Percentiles rank a stretch among this genome's conserved stretches.
phyloP scores from a whole-genome alignment of 1,140 invertebrate species.

The Heliconius congener region DNA sequence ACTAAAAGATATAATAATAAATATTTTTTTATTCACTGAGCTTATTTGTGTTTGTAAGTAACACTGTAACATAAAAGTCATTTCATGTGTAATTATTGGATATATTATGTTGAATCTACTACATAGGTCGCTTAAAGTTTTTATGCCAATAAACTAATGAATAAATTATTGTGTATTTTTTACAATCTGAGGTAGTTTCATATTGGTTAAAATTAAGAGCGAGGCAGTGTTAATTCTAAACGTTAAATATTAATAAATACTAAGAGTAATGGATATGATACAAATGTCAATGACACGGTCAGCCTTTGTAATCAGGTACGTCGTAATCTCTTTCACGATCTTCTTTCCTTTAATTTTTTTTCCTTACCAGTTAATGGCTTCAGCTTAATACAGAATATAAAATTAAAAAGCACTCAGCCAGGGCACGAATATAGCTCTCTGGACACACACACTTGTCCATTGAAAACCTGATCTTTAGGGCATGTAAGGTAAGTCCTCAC shows the following conservation, averaged over 20 bases:
- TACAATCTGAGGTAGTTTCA: conserved; percentile 38
- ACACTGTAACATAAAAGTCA: conserved; percentile 74
- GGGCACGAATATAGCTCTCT: conserved; percentile 77
- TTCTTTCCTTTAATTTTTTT: conserved; percentile 21
- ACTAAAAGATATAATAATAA: conserved; percentile 51
- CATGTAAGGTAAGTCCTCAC: conserved; percentile 70
- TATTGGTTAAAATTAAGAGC: conserved; percentile 15
- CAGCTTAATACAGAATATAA: conserved; percentile 28
- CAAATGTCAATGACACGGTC: conserved; percentile 34
- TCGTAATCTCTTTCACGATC: conserved; percentile 42
- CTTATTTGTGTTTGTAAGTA: conserved; percentile 69
- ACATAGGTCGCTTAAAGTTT: conserved; percentile 75
- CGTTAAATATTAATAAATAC: conserved; percentile 27
- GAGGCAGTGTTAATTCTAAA: conserved; percentile 26
- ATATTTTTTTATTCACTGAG: conserved; percentile 77
- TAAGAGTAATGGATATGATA: conserved; percentile 17
- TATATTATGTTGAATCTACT: conserved; percentile 56
- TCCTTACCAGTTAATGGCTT: conserved; percentile 21
- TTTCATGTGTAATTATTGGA: conserved; percentile 60
- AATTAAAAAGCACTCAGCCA: conserved; percentile 53
- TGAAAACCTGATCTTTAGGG: conserved; percentile 69
- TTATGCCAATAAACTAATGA: conserved; percentile 76
- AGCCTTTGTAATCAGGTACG: conserved; percentile 65
- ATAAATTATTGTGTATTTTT: conserved; percentile 57
- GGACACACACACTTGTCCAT: conserved; percentile 81